Evolutionary conservation across 2,888 invertebrate genomes (phyloP).

Genomic region (Griposia aprilina): DNA sequence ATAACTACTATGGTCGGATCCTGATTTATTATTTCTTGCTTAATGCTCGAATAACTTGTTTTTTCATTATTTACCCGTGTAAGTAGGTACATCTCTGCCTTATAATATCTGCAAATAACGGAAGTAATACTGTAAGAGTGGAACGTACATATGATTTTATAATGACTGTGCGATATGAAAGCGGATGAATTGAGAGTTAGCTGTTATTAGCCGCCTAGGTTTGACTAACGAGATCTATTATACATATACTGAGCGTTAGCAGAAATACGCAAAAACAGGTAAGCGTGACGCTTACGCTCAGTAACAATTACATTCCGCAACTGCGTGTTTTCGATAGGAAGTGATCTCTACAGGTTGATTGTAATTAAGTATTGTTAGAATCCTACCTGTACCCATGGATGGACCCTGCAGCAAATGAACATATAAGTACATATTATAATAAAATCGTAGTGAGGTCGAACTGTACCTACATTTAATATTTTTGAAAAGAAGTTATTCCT

Average conservation of each 20-base stretch:
- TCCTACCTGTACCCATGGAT: neutral
- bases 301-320: conserved; percentile 24
- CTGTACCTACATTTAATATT: too few relatives aligned
- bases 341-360: neutral
- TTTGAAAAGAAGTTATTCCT: too few relatives aligned
- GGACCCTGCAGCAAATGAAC: neutral
- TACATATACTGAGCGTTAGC: neutral
- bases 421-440: neutral
- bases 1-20: too few relatives aligned
- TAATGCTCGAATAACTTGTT: neutral
- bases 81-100: neutral
- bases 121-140: neutral
- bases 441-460: neutral
- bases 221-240: neutral
- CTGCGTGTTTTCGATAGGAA: conserved; percentile 8
- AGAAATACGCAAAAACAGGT: neutral
- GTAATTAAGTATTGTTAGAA: conserved; percentile 16
- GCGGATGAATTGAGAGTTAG: neutral
- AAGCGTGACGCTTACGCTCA: conserved; percentile 2
- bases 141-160: neutral
- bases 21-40: neutral
- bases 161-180: neutral
- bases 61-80: neutral
- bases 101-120: neutral
- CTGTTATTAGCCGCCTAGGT: neutral